Evolutionary conservation across 2,888 invertebrate species (phyloP).

Genomic region (Rhabditoides inermis): DNA sequence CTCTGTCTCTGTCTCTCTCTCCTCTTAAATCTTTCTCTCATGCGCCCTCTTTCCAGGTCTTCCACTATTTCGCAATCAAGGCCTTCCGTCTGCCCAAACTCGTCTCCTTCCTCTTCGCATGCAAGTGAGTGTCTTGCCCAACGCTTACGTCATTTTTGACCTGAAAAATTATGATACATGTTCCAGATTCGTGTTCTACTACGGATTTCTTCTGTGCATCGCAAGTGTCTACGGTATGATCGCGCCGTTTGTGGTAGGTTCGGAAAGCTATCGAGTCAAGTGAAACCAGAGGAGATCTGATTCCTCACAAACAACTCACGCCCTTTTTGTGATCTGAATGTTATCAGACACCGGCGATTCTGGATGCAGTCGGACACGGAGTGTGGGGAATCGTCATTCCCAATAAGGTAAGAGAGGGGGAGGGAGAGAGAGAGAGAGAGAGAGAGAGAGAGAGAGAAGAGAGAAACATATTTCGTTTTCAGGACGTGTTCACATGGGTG

Average conservation of each 20-base stretch:
- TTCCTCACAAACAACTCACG: no score
- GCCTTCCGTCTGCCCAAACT: constrained; percentile 30
- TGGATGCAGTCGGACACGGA: constrained; percentile 23
- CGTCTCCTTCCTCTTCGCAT: constrained; percentile 35
- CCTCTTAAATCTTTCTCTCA: no score
- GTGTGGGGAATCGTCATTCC: constrained; percentile 35
- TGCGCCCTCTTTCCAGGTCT: constrained; percentile 23
- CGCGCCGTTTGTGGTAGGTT: constrained; percentile 35
- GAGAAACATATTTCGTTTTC: neutral
- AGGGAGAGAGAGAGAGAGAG: neutral
- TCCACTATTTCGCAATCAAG: constrained; percentile 48
- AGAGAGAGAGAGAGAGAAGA: neutral
- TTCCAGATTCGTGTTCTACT: constrained; percentile 41
- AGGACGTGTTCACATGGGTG: constrained; percentile 34
- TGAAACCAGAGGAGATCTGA: neutral
- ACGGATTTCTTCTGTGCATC: constrained; percentile 42
- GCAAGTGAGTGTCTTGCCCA: no score
- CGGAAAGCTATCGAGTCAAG: neutral
- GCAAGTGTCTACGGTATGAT: constrained; percentile 39
- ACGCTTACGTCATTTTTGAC: neutral
- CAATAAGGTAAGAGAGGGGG: constrained; percentile 9
- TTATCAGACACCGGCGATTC: constrained; percentile 35
- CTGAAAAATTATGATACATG: no score
- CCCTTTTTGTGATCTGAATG: neutral
- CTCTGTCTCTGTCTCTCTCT: no score